Evolutionary conservation across 2,113 vertebrate genomes (phyloP), one percentile per base, ranked within the genome.

Genomic region (Sapajus apella): DNA sequence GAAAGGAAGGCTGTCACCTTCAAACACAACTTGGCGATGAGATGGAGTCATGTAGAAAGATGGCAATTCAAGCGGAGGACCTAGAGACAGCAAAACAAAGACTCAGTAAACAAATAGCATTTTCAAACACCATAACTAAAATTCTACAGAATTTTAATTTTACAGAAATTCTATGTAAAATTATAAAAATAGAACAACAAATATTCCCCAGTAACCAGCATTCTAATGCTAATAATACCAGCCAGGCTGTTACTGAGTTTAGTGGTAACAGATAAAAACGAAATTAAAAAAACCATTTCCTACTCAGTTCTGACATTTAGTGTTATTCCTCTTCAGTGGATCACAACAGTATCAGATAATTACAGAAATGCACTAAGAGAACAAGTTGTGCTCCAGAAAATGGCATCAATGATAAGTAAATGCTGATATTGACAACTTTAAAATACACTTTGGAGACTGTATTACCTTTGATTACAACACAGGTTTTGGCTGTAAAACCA

Each of bases 1-100:
- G 98, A 99, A 99, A 0, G 99, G 99, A 76, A 99, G 99, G 95
- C 99, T 99, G 97, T 99, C 99, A 27, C 99, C 99, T 98, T 99
- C 99, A 97, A 99, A 99, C 40, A 99, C 99, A 1, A 99, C 99
- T 97, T 99, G 99, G 0, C 99, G 99, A 95, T 99, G 99, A 86
- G 99, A 99, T 0, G 99, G 99, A 21, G 99, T 99, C 98, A 99
- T 99, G 97, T 99, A 99, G 98, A 99, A 99, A 58, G 99, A 99
- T 0, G 99, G 99, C 45, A 99, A 98, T 97, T 99, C 99, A 4
- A 99, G 99, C 0, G 99, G 99, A 0, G 99, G 99, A 64, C 99
- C 99, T 99, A 96, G 70, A 97, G 94, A 84, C 52, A 64, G 84
- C 2, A 13, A 91, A 76, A 95, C 84, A 95, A 13, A 37, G 47